Conservation (phyloP, 2,888 invertebrate species). For the Dryobota labecula region DNA sequence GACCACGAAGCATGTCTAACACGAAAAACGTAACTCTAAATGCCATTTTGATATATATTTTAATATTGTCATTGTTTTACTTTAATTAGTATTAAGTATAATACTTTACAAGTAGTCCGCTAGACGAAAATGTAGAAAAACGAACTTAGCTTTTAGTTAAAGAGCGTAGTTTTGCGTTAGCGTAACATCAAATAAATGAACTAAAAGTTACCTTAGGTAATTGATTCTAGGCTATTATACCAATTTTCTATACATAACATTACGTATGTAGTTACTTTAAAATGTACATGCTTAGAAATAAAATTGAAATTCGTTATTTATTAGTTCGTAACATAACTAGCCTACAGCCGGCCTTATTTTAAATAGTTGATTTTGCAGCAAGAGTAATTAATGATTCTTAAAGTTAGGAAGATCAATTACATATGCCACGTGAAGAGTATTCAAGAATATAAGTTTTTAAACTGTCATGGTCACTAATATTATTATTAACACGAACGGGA, state of each 20-base stretch:
- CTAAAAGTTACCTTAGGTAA: constrained; percentile 73
- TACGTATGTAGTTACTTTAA: constrained; percentile 72
- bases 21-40: constrained; percentile 86
- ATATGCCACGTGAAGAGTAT: constrained; percentile 41
- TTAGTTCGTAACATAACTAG: constrained; percentile 71
- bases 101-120: constrained; percentile 85
- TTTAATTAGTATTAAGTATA: constrained; percentile 82
- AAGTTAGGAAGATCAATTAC: constrained; percentile 59
- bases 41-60: constrained; percentile 86
- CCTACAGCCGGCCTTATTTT: constrained; percentile 65
- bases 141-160: constrained; percentile 74
- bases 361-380: constrained; percentile 61
- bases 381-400: constrained; percentile 56
- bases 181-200: constrained; percentile 69
- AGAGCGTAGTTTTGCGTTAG: constrained; percentile 72
- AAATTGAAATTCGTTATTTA: constrained; percentile 79
- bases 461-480: too few species aligned
- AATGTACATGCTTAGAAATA: constrained; percentile 79
- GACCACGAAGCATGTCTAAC: constrained; percentile 84
- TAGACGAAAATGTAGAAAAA: constrained; percentile 80
- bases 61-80: constrained; percentile 90
- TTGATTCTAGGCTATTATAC: constrained; percentile 68
- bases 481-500: too few species aligned
- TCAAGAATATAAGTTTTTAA: too few species aligned
- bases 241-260: constrained; percentile 73